Conservation (phyloP, 2,113 vertebrate species). For the Phylloscopus whistleri region DNA sequence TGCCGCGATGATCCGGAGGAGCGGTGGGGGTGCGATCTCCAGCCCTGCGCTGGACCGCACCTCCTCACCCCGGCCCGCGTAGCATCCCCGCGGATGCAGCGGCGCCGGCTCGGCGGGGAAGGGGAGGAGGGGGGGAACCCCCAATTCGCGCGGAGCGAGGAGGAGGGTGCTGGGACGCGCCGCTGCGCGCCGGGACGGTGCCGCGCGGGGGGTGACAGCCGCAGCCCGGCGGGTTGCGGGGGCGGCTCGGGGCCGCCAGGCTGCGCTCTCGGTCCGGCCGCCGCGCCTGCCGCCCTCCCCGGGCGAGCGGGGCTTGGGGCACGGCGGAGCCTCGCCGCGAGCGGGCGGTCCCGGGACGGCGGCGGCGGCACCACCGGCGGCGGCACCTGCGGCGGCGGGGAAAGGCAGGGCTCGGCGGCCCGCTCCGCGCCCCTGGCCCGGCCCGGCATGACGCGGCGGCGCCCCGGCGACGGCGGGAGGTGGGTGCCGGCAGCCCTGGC, state of each 20-base stretch:
- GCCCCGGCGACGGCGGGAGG: constrained; percentile 19
- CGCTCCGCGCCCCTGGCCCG: neutral
- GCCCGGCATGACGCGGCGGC: too few species aligned
- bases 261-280: constrained; percentile 60
- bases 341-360: neutral
- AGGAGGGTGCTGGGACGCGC: neutral
- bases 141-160: neutral
- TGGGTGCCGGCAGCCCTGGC: constrained; percentile 65
- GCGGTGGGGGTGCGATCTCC: neutral
- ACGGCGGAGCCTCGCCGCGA: neutral
- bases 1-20: neutral
- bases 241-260: constrained; percentile 51
- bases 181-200: neutral
- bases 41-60: neutral
- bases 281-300: neutral
- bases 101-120: neutral
- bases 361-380: neutral
- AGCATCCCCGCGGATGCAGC: neutral
- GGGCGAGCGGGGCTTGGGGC: neutral
- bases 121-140: neutral
- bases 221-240: constrained; percentile 34
- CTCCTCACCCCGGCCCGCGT: neutral
- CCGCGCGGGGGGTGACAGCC: constrained; percentile 19
- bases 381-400: neutral
- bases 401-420: neutral